These are phyloP conservation scores for Pachliopta kotzebuea DNA, from an alignment of 2,888 invertebrate genomes.

Conservation along the genomic window DNA sequence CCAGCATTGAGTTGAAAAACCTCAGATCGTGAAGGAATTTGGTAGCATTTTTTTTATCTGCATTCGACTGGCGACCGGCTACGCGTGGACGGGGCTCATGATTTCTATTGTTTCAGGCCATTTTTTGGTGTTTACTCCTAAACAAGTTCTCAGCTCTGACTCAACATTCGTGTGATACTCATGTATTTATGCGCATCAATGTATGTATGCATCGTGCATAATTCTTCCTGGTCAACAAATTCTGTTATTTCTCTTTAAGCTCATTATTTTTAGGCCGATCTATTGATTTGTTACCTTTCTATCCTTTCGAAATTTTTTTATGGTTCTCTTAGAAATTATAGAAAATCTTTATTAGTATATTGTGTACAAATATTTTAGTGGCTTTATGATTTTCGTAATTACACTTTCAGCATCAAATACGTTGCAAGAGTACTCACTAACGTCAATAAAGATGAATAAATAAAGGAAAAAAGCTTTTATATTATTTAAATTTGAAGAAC, in stretches of 20 bases:
- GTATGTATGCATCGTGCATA: constrained; percentile 6
- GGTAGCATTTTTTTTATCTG: constrained; percentile 42
- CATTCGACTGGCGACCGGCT: constrained; percentile 39
- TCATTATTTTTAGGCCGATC: constrained; percentile 5
- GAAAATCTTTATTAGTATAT: too few species aligned
- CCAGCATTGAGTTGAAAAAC: constrained; percentile 50
- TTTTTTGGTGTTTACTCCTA: constrained; percentile 28
- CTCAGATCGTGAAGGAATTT: constrained; percentile 59
- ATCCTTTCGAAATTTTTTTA: too few species aligned
- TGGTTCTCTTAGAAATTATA: too few species aligned
- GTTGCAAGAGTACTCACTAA: background rate
- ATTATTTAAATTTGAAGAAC: too few species aligned
- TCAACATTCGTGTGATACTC: constrained; percentile 10
- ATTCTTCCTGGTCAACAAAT: constrained; percentile 20
- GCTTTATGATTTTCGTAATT: too few species aligned
- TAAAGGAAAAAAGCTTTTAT: too few species aligned
- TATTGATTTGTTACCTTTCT: background rate
- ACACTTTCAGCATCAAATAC: background rate
- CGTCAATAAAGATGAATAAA: background rate
- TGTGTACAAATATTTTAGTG: too few species aligned
- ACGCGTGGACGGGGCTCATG: constrained; percentile 18
- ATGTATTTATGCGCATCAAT: constrained; percentile 15
- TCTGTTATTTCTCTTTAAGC: constrained; percentile 14
- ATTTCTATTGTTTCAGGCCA: constrained; percentile 35
- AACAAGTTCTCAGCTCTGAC: constrained; percentile 25